A percentile compares a stretch with the other conserved stretches of the same genome.
Evolutionary conservation across 2,113 vertebrate species (phyloP).

Genomic region (Verasper variegatus): DNA sequence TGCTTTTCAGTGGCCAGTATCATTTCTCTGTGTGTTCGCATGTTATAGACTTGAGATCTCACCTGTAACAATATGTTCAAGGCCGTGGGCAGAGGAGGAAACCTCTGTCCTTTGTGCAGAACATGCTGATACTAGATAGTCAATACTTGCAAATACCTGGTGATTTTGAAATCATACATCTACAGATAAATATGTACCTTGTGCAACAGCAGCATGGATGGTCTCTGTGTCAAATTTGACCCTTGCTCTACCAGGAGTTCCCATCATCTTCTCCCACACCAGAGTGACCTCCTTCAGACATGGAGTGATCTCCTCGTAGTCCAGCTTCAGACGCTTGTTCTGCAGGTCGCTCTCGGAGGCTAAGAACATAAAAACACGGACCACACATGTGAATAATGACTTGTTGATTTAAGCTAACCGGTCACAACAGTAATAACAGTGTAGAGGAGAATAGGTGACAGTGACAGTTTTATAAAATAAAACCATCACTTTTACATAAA

Average conservation of each 20-base stretch:
- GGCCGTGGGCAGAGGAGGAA: conserved; percentile 13
- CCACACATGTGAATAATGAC: background rate
- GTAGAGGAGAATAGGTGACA: background rate
- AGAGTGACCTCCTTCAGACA: conserved; percentile 95
- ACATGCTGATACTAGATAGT: conserved; percentile 38
- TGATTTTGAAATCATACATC: conserved; percentile 34
- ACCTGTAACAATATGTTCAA: conserved; percentile 9
- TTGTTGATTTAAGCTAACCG: background rate
- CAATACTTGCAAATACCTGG: conserved; percentile 52
- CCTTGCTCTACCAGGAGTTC: conserved; percentile 88
- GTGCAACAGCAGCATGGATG: conserved; percentile 90
- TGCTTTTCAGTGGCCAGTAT: background rate
- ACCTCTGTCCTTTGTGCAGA: conserved; percentile 29
- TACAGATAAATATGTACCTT: conserved; percentile 88
- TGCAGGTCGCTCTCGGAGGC: conserved; percentile 93
- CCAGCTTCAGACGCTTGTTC: conserved; percentile 94
- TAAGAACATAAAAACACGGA: conserved; percentile 55
- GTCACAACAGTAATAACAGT: background rate
- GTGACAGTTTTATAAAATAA: background rate
- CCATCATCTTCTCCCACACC: conserved; percentile 97
- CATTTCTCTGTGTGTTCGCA: conserved; percentile 2
- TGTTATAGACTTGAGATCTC: conserved; percentile 13
- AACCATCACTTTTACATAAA: background rate
- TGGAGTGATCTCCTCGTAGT: conserved; percentile 97
- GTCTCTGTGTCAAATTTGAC: conserved; percentile 91